Evolutionary conservation across 2,888 invertebrate genomes (phyloP), one percentile per base, ranked within the genome.

Genomic region (Eueremaeus valkanovi): DNA sequence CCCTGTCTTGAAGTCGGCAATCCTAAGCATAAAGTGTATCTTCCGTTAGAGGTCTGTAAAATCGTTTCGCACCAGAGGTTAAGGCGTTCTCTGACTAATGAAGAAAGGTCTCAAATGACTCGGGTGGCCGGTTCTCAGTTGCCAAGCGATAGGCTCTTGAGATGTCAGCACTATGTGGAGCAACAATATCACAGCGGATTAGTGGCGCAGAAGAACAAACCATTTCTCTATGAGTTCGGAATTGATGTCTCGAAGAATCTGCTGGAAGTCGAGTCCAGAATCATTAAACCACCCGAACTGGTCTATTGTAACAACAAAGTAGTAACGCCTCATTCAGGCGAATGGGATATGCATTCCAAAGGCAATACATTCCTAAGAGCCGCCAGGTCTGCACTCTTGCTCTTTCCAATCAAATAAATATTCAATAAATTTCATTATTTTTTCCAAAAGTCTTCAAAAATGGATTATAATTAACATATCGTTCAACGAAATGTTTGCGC

Each of bases 31-130:
- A 58, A 61, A 31, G 68, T 76, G 0, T 78, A 76, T 29, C 61
- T 79, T 0, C 79, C 79, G 8, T 63, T 79, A 45, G 79, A 79
- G 72, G 76, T 79, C 6, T 79, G 79, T 55, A 72, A 77, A 1
- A 66, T 79, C n/a, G 49, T 76, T 27, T 75, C 76, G 51, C 77
- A 77, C 6, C 79, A 79, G 31, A 78, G 77, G 16, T 75, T 75
- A 33, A 77, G 76, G 36, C 76, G 75, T 45, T 77, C 78, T 58
- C 21, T 79, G n/a, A 76, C 76, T 33, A 77, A 77, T 0, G 63
- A 33, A 27, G 78, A 78, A 24, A 76, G 68, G 55, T 75, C 78
- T 1, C 75, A 78, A 63, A 78, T 79, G 78, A 78, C 78, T 6
- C 76, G 74, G 31, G 66, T 75, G 31, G 76, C 78, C 8, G 78